These are phyloP conservation scores for Unio pictorum DNA, from an alignment of 2,888 invertebrate species.

Conservation along the genomic window DNA sequence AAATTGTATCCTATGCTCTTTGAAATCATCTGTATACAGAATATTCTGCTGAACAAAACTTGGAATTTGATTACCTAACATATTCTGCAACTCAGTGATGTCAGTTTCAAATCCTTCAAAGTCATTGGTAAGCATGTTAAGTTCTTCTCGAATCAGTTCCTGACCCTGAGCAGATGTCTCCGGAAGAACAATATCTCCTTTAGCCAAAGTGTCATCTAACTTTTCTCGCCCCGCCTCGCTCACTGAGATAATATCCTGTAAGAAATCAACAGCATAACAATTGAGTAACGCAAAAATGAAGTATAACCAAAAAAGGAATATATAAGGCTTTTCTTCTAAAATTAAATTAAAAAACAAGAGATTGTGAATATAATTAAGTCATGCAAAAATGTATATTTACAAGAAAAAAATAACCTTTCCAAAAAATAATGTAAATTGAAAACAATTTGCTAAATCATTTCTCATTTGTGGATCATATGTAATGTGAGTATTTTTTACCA, in stretches of 20 bases:
- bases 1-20: not conserved
- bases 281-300: no score
- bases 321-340: no score
- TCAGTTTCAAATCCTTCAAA: constrained; percentile 59
- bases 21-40: not conserved
- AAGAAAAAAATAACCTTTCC: no score
- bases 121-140: constrained; percentile 55
- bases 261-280: not conserved
- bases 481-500: no score
- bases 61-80: constrained; percentile 40
- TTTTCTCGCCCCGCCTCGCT: constrained; percentile 85
- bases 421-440: no score
- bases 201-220: constrained; percentile 82
- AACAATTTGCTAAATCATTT: no score
- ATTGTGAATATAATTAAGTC: no score
- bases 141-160: constrained; percentile 74
- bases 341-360: no score
- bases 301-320: no score
- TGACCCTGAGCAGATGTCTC: constrained; percentile 86
- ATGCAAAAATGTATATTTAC: no score
- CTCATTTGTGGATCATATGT: no score
- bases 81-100: constrained; percentile 47
- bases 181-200: constrained; percentile 77
- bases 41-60: not conserved
- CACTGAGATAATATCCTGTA: constrained; percentile 82